Conservation (phyloP, 2,797 vertebrate genomes). For the Sebastes kiyomatsui region DNA sequence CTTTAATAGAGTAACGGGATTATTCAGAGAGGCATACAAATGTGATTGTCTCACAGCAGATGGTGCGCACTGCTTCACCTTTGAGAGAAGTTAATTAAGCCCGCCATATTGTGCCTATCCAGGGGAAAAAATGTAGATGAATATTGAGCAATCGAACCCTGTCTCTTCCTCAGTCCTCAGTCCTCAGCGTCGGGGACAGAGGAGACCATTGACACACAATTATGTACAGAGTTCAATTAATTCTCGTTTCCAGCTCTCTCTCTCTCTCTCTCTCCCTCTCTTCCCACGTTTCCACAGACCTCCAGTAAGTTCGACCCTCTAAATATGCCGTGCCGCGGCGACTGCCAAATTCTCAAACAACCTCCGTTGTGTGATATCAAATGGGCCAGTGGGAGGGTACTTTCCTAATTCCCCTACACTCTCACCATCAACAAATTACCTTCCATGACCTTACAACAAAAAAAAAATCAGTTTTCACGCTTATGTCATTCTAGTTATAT, state of each 20-base stretch:
- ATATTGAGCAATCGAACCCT: slow-evolving; percentile 98
- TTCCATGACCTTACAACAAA: slow-evolving; percentile 83
- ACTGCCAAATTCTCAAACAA: slow-evolving; percentile 90
- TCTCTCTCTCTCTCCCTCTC: slow-evolving; percentile 68
- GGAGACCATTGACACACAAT: slow-evolving; percentile 93
- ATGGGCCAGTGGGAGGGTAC: slow-evolving; percentile 74
- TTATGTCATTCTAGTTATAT: not conserved
- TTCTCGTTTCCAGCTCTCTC: slow-evolving; percentile 85
- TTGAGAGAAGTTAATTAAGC: slow-evolving; percentile 99
- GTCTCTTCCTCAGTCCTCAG: slow-evolving; percentile 93
- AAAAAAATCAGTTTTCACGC: slow-evolving; percentile 75
- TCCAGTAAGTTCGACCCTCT: slow-evolving; percentile 90
- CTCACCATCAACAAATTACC: slow-evolving; percentile 85
- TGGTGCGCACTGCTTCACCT: slow-evolving; percentile 99
- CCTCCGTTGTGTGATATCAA: slow-evolving; percentile 90
- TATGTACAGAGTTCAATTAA: slow-evolving; percentile 95
- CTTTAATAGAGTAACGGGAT: slow-evolving; percentile 91
- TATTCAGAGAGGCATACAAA: slow-evolving; percentile 96
- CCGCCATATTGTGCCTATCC: slow-evolving; percentile 98
- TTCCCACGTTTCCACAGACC: slow-evolving; percentile 93
- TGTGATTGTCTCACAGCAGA: slow-evolving; percentile 99
- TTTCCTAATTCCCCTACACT: slow-evolving; percentile 82
- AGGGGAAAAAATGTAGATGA: slow-evolving; percentile 97
- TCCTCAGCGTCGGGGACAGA: slow-evolving; percentile 88
- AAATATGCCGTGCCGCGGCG: slow-evolving; percentile 86